Conservation (phyloP, 2,113 vertebrate genomes). For the Alligator sinensis region DNA sequence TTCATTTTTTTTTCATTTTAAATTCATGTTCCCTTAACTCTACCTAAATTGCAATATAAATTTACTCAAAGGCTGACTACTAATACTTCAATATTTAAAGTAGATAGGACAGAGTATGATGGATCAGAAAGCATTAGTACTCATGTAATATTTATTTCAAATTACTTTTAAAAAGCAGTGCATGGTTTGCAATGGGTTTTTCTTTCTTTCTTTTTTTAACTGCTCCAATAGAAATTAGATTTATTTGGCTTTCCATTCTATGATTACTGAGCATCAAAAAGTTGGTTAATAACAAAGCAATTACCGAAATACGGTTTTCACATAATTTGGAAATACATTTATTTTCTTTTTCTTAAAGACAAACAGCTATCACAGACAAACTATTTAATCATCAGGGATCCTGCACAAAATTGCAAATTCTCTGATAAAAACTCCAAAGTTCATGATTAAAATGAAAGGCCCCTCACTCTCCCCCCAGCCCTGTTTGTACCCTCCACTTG, state of each 20-base stretch:
- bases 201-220: constrained; percentile 8
- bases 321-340: background rate
- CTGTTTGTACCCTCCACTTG: no score
- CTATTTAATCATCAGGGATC: background rate
- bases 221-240: background rate
- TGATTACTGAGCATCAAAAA: constrained; percentile 26
- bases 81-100: constrained; percentile 12
- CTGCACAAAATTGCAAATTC: no score
- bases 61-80: constrained; percentile 33
- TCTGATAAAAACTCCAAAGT: no score
- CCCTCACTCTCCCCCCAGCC: no score
- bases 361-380: background rate
- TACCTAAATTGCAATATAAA: background rate
- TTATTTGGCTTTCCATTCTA: background rate
- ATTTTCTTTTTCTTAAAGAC: constrained; percentile 13
- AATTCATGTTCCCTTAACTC: background rate
- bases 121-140: background rate
- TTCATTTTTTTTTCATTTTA: background rate
- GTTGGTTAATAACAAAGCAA: constrained; percentile 26
- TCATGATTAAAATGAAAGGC: no score
- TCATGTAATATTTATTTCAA: background rate
- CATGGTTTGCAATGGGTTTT: background rate
- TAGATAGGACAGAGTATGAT: background rate
- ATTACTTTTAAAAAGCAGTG: constrained; percentile 24
- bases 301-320: background rate